Base-by-base conservation (phyloP, 2,888 invertebrate species). In the Cenopis cana region DNA sequence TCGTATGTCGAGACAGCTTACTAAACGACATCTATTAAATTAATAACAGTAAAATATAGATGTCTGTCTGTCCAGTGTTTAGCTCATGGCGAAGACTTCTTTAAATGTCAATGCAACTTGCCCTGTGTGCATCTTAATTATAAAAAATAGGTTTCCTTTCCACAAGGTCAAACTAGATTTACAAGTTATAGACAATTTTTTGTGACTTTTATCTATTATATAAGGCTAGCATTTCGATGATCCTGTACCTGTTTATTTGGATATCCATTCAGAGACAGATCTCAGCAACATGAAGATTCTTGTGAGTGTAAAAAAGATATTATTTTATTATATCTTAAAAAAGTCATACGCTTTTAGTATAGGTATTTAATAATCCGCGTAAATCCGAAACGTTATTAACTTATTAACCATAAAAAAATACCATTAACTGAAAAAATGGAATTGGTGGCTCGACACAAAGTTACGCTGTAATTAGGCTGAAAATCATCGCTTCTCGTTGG, bases 221-320 rank as follows among this genome's bases (percentile, higher is more conserved):
- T 81, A 78, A 83, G 84, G 79, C 79, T 76, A 74, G 62, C 69
- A 74, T 59, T 71, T 72, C 20, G 29, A 67, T 74, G 62, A 70
- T 69, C 78, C 71, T 74, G 56, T 76, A 85, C 79, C 77, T 85
- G 82, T 87, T 82, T 76, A 74, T 79, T 81, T 77, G 81, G 79
- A 77, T 70, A 76, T 72, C 75, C 77, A 76, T 75, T 76, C 78
- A 81, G 76, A 79, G 73, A 76, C 79, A 79, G 79, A 85, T 82
- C 84, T 83, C 81, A 81, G 69, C 80, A 85, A 80, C 68, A 87
- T 87, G 87, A 86, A 85, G 81, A 82, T 84, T 77, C 78, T 87
- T 81, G 87, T 87, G 61, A 82, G 86, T 76, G 73, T 65, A 67
- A 38, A 36, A 36, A 36, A 24, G 1, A 1, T 33, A 5, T 33